Conservation (phyloP, 2,888 invertebrate genomes). For the Chaetogeoica ovagalla region DNA sequence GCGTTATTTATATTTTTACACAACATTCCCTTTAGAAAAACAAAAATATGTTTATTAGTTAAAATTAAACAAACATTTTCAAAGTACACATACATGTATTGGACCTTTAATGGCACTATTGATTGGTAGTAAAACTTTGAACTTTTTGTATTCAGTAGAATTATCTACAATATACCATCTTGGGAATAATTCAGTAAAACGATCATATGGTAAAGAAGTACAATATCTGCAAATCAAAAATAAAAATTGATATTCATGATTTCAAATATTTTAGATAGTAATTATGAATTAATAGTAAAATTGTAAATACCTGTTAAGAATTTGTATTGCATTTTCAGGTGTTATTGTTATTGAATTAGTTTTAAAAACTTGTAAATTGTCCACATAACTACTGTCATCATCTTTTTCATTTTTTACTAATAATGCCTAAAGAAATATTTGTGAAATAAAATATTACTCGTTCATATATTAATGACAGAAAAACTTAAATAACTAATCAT, state of each 20-base stretch:
- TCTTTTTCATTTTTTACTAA: not conserved
- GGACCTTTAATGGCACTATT: conserved; percentile 74
- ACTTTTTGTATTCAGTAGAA: conserved; percentile 58
- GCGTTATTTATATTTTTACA: conserved; percentile 64
- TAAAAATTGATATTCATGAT: conserved; percentile 15
- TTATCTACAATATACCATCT: conserved; percentile 61
- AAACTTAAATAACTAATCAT: not conserved
- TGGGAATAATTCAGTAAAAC: conserved; percentile 71
- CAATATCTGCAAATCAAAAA: conserved; percentile 68
- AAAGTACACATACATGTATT: conserved; percentile 65
- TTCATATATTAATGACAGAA: not conserved
- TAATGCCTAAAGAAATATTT: conserved; percentile 12
- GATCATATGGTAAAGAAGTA: conserved; percentile 73
- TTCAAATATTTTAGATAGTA: not conserved
- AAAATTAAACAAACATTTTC: not conserved
- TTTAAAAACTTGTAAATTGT: conserved; percentile 4
- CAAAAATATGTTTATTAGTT: not conserved
- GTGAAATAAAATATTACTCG: not conserved
- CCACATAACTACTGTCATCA: conserved; percentile 13
- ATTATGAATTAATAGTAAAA: not conserved
- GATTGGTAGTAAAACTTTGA: conserved; percentile 73
- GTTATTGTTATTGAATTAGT: not conserved
- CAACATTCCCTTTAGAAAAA: not conserved
- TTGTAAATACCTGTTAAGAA: conserved; percentile 40
- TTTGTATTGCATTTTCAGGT: not conserved